A percentile compares a stretch with the other conserved stretches of the same genome.
Conservation (phyloP, 2,888 invertebrate species). For the Pherbina coryleti region DNA sequence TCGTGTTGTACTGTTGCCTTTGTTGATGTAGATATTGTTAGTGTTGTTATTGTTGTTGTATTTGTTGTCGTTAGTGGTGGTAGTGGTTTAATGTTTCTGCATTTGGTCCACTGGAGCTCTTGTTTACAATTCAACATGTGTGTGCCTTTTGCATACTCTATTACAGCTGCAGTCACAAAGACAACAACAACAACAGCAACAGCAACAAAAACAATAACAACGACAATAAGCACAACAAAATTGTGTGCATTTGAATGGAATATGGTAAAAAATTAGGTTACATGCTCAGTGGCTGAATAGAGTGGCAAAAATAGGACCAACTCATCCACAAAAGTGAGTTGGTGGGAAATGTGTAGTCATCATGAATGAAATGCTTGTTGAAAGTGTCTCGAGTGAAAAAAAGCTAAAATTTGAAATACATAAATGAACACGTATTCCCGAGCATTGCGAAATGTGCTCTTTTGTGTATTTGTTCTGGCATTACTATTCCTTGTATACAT, state of each 20-base stretch:
- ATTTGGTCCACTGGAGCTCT: neutral
- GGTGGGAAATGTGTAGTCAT: neutral
- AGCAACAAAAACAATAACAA: neutral
- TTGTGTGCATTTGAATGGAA: slow-evolving; percentile 13
- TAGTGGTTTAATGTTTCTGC: neutral
- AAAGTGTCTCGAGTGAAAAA: no score
- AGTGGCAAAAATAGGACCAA: no score
- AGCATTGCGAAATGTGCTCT: no score
- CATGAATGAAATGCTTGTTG: neutral
- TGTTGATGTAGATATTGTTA: neutral
- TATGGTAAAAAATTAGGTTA: slow-evolving; percentile 6
- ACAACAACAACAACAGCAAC: neutral
- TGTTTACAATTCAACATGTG: slow-evolving; percentile 16
- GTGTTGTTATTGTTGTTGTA: neutral
- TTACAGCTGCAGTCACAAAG: neutral
- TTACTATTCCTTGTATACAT: no score
- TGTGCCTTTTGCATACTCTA: neutral
- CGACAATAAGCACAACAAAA: neutral
- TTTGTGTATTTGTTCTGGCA: no score
- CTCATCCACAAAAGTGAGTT: no score
- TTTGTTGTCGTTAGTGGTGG: neutral
- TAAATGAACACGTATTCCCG: no score
- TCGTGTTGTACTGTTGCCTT: no score
- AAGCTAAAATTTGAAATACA: no score
- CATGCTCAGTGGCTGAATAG: neutral